A percentile compares a stretch with the other conserved stretches of the same genome.
phyloP scores from a whole-genome alignment of 2,888 invertebrate species.

The Lumbricus terrestris region DNA sequence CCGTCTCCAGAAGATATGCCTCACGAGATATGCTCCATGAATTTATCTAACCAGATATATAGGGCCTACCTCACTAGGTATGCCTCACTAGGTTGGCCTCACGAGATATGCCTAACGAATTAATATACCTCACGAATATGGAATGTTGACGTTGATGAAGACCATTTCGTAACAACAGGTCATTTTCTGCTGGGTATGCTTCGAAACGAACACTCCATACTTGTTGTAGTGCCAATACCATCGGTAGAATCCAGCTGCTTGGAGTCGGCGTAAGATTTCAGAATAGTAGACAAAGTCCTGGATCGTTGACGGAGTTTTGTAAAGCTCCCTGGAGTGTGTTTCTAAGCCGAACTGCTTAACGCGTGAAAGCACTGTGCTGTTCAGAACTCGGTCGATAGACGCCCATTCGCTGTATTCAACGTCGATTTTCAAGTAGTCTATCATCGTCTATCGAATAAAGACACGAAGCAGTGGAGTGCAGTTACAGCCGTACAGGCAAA shows the following conservation, averaged over 20 bases:
- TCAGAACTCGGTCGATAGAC: slow-evolving; percentile 11
- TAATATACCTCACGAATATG: not conserved
- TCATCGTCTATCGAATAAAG: not conserved
- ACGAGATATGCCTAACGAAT: too few species aligned
- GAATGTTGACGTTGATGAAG: slow-evolving; percentile 32
- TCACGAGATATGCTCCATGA: too few species aligned
- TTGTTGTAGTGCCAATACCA: slow-evolving; percentile 35
- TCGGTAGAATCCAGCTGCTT: slow-evolving; percentile 31
- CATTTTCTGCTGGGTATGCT: slow-evolving; percentile 17
- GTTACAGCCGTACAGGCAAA: not conserved
- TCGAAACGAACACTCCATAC: slow-evolving; percentile 29
- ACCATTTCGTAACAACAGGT: slow-evolving; percentile 38
- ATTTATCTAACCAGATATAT: too few species aligned
- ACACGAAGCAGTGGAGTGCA: not conserved
- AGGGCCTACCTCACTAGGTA: too few species aligned
- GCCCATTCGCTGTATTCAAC: slow-evolving; percentile 39
- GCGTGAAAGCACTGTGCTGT: slow-evolving; percentile 28
- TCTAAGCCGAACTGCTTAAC: slow-evolving; percentile 39
- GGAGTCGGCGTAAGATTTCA: slow-evolving; percentile 24
- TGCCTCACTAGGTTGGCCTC: too few species aligned
- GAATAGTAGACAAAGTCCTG: slow-evolving; percentile 25
- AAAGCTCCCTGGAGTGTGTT: slow-evolving; percentile 34
- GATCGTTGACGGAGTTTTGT: slow-evolving; percentile 10
- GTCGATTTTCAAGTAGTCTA: slow-evolving; percentile 39
- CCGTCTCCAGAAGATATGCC: too few species aligned